These are phyloP conservation scores for Lepidurus packardi DNA, from an alignment of 1,140 invertebrate genomes.

Conservation along the genomic window DNA sequence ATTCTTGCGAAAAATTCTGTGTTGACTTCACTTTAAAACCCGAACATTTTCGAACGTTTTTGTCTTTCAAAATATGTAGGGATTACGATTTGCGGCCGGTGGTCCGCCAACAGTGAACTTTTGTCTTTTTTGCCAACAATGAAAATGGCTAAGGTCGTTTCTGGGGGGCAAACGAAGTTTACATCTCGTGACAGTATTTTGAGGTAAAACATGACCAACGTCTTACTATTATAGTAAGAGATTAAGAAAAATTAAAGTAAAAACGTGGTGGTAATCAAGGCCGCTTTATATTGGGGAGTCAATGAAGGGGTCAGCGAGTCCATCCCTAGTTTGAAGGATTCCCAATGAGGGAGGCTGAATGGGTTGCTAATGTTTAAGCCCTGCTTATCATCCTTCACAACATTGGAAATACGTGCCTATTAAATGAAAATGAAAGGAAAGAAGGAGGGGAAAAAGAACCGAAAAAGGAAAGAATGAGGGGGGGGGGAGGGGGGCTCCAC, in stretches of 20 bases:
- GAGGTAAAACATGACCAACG: too few species aligned
- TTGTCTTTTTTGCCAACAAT: neutral
- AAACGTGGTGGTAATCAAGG: too few species aligned
- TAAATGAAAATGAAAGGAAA: neutral
- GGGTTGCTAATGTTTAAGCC: neutral
- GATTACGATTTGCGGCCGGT: too few species aligned
- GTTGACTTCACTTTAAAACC: slow-evolving; percentile 10
- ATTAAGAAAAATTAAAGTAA: too few species aligned
- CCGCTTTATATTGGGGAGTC: neutral
- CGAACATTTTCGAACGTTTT: neutral
- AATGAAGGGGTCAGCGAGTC: neutral
- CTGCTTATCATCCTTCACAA: neutral
- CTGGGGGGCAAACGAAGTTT: neutral
- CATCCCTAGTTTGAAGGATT: too few species aligned
- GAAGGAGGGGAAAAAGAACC: neutral
- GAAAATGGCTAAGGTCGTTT: slow-evolving; percentile 10
- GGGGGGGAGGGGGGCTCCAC: neutral
- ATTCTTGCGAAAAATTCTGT: slow-evolving; percentile 2
- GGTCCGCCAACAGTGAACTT: neutral
- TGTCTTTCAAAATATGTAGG: neutral
- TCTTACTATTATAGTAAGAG: too few species aligned
- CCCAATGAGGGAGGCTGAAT: neutral
- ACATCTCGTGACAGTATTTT: too few species aligned
- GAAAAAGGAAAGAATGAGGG: neutral
- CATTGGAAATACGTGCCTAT: neutral